Evolutionary conservation across 2,797 vertebrate species (phyloP).

Genomic region (Rhinogobio ventralis): DNA sequence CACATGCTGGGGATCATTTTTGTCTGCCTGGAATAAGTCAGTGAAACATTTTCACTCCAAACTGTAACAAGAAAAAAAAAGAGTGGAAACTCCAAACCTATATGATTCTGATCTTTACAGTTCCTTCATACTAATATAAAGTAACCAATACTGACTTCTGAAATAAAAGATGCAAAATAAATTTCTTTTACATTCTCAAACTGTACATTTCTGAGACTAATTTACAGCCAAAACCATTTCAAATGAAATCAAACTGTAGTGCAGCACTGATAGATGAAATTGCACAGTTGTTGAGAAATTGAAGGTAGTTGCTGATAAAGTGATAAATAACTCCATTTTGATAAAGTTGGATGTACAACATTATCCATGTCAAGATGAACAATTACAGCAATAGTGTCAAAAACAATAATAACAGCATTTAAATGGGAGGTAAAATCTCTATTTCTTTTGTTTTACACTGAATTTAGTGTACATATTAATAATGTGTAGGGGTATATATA

Average conservation of each 20-base stretch:
- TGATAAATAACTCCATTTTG: constrained; percentile 3
- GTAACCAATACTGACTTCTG: constrained; percentile 49
- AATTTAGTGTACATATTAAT: constrained; percentile 27
- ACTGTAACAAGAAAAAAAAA: constrained; percentile 7
- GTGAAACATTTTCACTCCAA: constrained; percentile 19
- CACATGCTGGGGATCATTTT: background rate
- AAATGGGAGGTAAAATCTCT: background rate
- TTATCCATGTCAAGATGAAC: background rate
- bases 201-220: constrained; percentile 20
- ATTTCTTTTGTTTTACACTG: background rate
- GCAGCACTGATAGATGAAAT: constrained; percentile 31
- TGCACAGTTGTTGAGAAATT: constrained; percentile 19
- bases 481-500: background rate
- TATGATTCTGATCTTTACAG: constrained; percentile 19
- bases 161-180: constrained; percentile 36
- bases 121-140: constrained; percentile 37
- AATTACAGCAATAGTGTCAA: background rate
- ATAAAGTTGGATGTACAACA: background rate
- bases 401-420: constrained; percentile 19
- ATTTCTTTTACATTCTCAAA: constrained; percentile 43
- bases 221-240: constrained; percentile 45
- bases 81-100: constrained; percentile 36
- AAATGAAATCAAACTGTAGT: constrained; percentile 39
- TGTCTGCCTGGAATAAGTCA: constrained; percentile 12
- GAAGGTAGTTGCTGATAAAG: constrained; percentile 18